Evolutionary conservation across 2,888 invertebrate genomes (phyloP).

Genomic region (Hirtodrosophila duncani): DNA sequence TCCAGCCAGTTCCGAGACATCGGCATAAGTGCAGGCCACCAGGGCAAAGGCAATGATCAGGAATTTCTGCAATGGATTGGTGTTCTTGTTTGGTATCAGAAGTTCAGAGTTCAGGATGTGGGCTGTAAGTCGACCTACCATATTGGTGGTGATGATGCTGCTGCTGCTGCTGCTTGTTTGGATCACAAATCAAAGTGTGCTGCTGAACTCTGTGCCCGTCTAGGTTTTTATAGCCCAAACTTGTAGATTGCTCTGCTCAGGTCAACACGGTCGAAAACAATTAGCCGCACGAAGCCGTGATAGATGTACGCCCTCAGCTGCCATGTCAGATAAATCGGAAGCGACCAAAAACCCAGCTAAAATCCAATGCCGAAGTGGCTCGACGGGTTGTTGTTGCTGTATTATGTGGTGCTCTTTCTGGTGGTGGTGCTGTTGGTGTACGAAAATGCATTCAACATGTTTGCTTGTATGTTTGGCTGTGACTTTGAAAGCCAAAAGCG

Average conservation of each 20-base stretch:
- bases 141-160: constrained; percentile 24
- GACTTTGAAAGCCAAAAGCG: constrained; percentile 29
- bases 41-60: constrained; percentile 57
- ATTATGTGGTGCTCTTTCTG: too few relatives aligned
- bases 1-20: constrained; percentile 52
- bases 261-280: constrained; percentile 56
- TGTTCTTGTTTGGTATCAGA: too few relatives aligned
- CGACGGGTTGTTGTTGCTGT: constrained; percentile 45
- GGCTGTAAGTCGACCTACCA: constrained; percentile 31
- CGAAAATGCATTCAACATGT: constrained; percentile 4
- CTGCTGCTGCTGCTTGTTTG: constrained; percentile 51
- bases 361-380: constrained; percentile 60
- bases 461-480: constrained; percentile 22
- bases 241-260: constrained; percentile 29
- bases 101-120: too few relatives aligned
- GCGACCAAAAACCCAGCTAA: constrained; percentile 15
- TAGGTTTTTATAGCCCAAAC: constrained; percentile 57
- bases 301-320: constrained; percentile 38
- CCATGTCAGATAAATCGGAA: constrained; percentile 21
- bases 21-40: constrained; percentile 63
- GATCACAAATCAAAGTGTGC: constrained; percentile 51
- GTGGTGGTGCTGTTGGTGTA: not conserved
- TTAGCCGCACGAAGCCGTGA: constrained; percentile 53
- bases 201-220: constrained; percentile 46
- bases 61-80: constrained; percentile 60